Evolutionary conservation across 1,140 invertebrate genomes (phyloP), one percentile per base, ranked within the genome.

Genomic region (Steinernema feltiae): DNA sequence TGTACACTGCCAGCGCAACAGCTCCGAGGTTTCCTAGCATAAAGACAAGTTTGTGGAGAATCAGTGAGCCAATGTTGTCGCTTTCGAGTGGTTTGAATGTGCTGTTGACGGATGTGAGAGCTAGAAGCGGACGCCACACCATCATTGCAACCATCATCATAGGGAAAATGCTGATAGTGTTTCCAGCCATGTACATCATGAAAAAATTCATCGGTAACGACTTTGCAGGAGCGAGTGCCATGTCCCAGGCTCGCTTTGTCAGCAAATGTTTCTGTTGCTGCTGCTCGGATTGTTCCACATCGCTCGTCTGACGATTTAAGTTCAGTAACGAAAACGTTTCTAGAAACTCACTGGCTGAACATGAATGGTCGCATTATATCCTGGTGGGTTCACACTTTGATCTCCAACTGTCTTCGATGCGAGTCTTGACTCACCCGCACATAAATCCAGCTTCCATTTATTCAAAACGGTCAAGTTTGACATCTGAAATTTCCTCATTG

Each of bases 121-220:
- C 94, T 88, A 98, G 96, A 1, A 98, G 91, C 18, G 95, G 95
- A 81, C 94, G 89, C 75, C 98, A 92, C 78, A 98, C 92, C 85
- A 98, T 90, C 96, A 99, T 98, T 46, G 94, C 94, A 21, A 99
- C 94, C 95, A 99, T 99, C 96, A 99, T 99, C 21, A 99, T 98
- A 0, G 97, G 96, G 85, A 99, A 98, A 80, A 99, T 97, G 0
- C 53, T 63, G 53, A 63, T 63, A 3, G 53, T 63, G 53, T 63
- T 63, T 12, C 53, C 53, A 3, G 53, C 53, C 96, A 99, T 98
- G 87, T 97, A 99, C 94, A 98, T 97, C 69, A 99, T 95, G 84
- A 99, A 97, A 21, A 99, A 88, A 88, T 99, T 99, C 96, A 99
- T 99, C 1, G 96, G 96, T 41, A 98, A 89, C 88, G 91, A 88